A percentile compares a stretch with the other conserved stretches of the same genome.
Conservation (phyloP, 2,113 vertebrate species). For the Ctenodactylus gundi region DNA sequence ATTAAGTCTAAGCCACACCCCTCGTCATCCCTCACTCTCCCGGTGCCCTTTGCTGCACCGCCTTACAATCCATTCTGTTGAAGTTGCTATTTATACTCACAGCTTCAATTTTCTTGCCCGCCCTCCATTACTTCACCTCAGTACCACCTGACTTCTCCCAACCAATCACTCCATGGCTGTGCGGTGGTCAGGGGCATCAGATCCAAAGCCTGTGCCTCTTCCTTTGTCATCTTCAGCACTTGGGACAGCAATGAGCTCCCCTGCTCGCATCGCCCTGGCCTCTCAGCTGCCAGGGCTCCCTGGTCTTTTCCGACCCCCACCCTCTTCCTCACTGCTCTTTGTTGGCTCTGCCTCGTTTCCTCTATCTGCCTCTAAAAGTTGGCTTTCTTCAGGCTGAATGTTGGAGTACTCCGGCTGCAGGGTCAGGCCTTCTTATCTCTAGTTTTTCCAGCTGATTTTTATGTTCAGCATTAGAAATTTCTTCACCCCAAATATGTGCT, state of each 20-base stretch:
- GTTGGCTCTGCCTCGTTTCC: not conserved
- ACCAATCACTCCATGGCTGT: not conserved
- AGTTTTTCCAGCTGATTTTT: not conserved
- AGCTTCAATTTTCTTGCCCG: not conserved
- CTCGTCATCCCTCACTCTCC: not conserved
- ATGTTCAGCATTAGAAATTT: not conserved
- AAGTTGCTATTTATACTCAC: not conserved
- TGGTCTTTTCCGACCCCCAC: not conserved
- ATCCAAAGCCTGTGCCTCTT: not conserved
- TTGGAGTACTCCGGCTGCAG: not conserved
- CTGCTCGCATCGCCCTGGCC: not conserved
- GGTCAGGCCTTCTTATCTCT: not conserved
- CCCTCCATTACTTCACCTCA: not conserved
- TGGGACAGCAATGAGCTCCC: not conserved
- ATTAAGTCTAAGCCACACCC: not conserved
- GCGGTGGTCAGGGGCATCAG: not conserved
- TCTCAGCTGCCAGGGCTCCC: fast-evolving
- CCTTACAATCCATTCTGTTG: not conserved
- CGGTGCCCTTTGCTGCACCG: too few relatives aligned
- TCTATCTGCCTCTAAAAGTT: not conserved
- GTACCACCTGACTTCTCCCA: too few relatives aligned
- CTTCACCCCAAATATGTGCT: not conserved
- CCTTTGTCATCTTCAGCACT: not conserved
- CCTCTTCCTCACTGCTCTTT: not conserved
- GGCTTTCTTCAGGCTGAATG: not conserved